Base-by-base conservation (phyloP, 2,888 invertebrate genomes). In the Labia minor region DNA sequence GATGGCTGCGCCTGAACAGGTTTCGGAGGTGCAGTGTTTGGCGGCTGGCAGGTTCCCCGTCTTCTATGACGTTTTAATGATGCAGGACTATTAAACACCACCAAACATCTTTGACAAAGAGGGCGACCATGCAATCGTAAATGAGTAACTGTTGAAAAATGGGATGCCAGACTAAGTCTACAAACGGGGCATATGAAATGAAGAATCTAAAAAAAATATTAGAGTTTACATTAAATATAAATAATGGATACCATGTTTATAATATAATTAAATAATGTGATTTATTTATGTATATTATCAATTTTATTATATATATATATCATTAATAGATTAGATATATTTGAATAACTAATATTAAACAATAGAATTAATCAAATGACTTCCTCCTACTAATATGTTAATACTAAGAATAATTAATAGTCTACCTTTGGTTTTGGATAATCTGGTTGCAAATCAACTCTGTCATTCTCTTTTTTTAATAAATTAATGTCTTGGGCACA, bases 361-460 rank as follows among this genome's bases (percentile, higher is more conserved):
- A n/a, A n/a, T n/a, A n/a, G n/a, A n/a, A n/a, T n/a, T n/a, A n/a
- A n/a, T n/a, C n/a, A n/a, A n/a, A n/a, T n/a, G n/a, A n/a, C n/a
- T n/a, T n/a, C n/a, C n/a, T n/a, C n/a, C n/a, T n/a, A n/a, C n/a
- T 33, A 33, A 33, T 33, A 33, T 33, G 11, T 8, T 33, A 33
- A 33, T 11, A 8, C 11, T 33, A 33, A 33, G 33, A 33, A 33
- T 8, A 33, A 33, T n/a, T n/a, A n/a, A n/a, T n/a, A n/a, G n/a
- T n/a, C n/a, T 49, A 49, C 49, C 49, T 49, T 49, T 49, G 49
- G 49, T 49, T 49, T 49, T 14, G 49, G 49, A 49, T n/a, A 49
- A 10, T 49, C 49, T 10, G 49, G 2, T 16, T 49, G 49, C 14
- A 49, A 49, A 49, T 49, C 16, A n/a, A 49, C 2, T 8, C 14